Evolutionary conservation across 2,113 vertebrate genomes (phyloP).

Genomic region (Xiphophorus maculatus): DNA sequence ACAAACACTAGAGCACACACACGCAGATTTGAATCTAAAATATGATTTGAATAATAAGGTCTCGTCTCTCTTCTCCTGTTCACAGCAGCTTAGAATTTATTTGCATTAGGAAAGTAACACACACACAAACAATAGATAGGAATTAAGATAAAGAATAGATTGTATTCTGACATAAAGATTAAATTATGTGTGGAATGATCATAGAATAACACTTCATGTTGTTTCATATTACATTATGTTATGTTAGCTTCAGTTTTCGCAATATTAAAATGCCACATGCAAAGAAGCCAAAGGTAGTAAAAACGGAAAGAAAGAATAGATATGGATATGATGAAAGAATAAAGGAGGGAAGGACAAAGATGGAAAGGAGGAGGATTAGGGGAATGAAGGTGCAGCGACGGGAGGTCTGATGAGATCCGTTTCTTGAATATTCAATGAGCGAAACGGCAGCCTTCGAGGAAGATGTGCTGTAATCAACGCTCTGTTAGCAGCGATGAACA

Average conservation of each 20-base stretch:
- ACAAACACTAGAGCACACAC: neutral
- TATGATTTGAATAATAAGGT: slow-evolving; percentile 42
- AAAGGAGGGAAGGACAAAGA: neutral
- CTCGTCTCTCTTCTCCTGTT: slow-evolving; percentile 1
- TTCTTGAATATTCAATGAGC: slow-evolving; percentile 41
- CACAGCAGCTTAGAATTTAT: slow-evolving; percentile 20
- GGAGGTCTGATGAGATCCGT: slow-evolving; percentile 32
- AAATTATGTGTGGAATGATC: slow-evolving; percentile 32
- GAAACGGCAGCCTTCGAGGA: slow-evolving; percentile 1
- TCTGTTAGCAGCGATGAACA: slow-evolving; percentile 18
- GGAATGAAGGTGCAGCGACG: slow-evolving; percentile 22
- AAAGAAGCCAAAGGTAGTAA: neutral
- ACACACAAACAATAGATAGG: slow-evolving; percentile 4
- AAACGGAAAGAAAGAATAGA: neutral
- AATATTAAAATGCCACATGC: slow-evolving; percentile 15
- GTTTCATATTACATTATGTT: neutral
- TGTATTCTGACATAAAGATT: slow-evolving; percentile 36
- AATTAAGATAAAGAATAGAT: slow-evolving; percentile 36
- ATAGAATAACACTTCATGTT: slow-evolving; percentile 3
- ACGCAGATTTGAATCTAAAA: slow-evolving; percentile 35
- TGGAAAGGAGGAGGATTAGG: slow-evolving; percentile 28
- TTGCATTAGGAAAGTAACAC: slow-evolving; percentile 4
- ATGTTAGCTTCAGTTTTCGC: neutral
- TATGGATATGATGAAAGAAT: neutral
- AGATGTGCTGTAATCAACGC: slow-evolving; percentile 10